These are phyloP conservation scores for Pao palembangensis DNA, from an alignment of 2,113 vertebrate species.

Conservation along the genomic window DNA sequence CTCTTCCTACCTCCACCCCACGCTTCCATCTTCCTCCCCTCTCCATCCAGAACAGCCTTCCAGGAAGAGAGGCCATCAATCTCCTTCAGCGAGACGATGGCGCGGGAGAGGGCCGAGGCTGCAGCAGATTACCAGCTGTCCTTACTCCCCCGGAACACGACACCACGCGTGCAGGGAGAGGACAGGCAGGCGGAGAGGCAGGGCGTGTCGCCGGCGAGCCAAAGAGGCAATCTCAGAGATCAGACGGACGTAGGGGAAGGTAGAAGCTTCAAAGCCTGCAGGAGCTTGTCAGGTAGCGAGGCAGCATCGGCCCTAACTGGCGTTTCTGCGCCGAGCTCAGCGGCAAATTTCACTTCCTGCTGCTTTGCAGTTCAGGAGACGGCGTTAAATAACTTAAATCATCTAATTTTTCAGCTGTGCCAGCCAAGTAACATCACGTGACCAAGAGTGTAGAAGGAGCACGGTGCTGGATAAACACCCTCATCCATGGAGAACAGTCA, in stretches of 20 bases:
- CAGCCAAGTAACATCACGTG: neutral
- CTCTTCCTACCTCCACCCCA: slow-evolving; percentile 6
- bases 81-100: slow-evolving; percentile 63
- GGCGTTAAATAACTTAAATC: neutral
- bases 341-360: neutral
- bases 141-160: slow-evolving; percentile 51
- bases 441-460: too few species aligned
- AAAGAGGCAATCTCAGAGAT: slow-evolving; percentile 35
- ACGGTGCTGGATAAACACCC: too few species aligned
- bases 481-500: too few species aligned
- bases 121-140: slow-evolving; percentile 61
- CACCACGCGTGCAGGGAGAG: slow-evolving; percentile 35
- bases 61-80: slow-evolving; percentile 65
- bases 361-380: neutral
- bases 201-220: slow-evolving; percentile 14
- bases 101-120: slow-evolving; percentile 61
- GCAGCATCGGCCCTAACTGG: slow-evolving; percentile 11
- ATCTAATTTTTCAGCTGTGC: neutral
- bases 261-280: slow-evolving; percentile 26
- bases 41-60: slow-evolving; percentile 61
- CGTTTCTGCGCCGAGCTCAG: slow-evolving; percentile 9
- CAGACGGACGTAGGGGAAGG: slow-evolving; percentile 24
- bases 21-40: slow-evolving; percentile 43
- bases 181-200: too few species aligned
- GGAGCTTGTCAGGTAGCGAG: slow-evolving; percentile 12